A percentile compares a stretch with the other conserved stretches of the same genome.
These are phyloP conservation scores for Drosophila ercepeae DNA, from an alignment of 1,140 invertebrate species.

Conservation along the genomic window DNA sequence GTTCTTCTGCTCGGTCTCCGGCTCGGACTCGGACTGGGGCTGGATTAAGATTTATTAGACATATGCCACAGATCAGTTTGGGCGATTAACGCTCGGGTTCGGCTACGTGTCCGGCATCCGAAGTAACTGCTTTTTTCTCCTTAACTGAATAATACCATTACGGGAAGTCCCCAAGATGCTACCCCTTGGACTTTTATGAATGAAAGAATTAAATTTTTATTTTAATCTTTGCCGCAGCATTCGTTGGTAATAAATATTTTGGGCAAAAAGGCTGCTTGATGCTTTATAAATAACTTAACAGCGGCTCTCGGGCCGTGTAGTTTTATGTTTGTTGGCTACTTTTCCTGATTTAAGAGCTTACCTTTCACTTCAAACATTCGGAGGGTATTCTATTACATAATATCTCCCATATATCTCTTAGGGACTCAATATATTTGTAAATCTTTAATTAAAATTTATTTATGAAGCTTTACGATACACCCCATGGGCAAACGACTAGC, in stretches of 20 bases:
- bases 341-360: neutral
- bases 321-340: neutral
- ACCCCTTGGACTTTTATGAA: conserved; percentile 20
- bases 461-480: neutral
- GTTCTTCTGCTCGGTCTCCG: neutral
- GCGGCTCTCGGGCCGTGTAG: neutral
- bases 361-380: neutral
- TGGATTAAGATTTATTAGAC: conserved; percentile 73
- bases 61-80: conserved; percentile 71
- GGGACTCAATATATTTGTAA: neutral
- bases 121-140: conserved; percentile 26
- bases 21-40: conserved; percentile 6
- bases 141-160: conserved; percentile 5
- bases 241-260: conserved; percentile 14
- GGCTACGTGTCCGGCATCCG: conserved; percentile 62
- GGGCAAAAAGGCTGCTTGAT: neutral
- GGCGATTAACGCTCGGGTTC: conserved; percentile 46
- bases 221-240: conserved; percentile 20
- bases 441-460: neutral
- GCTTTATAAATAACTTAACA: conserved; percentile 16
- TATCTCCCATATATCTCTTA: neutral
- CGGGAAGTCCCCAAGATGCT: neutral
- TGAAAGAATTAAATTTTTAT: conserved; percentile 41
- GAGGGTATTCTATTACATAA: neutral
- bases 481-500: neutral